Conservation (phyloP, 2,113 vertebrate species). For the Piprites chloris region DNA sequence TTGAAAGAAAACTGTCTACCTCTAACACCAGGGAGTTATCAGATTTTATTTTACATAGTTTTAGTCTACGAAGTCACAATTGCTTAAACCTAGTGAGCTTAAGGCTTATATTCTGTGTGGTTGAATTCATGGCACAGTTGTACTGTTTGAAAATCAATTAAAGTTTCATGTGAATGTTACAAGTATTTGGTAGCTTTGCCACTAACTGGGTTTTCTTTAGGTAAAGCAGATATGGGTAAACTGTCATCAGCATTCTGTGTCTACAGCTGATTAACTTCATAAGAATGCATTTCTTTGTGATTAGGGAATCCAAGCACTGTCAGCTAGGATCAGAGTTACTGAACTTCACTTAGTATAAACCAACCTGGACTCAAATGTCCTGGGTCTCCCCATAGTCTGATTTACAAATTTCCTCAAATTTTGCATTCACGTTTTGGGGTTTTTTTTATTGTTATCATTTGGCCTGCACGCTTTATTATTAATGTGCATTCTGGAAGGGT, state of each 20-base stretch:
- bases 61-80: slow-evolving; percentile 87
- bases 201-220: slow-evolving; percentile 85
- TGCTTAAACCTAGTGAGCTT: slow-evolving; percentile 87
- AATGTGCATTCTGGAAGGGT: slow-evolving; percentile 44
- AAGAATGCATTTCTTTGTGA: slow-evolving; percentile 78
- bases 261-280: slow-evolving; percentile 82
- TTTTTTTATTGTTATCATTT: not conserved
- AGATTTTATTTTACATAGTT: slow-evolving; percentile 87
- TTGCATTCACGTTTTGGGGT: slow-evolving; percentile 20
- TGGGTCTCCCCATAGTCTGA: slow-evolving; percentile 27
- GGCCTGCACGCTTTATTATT: slow-evolving; percentile 34
- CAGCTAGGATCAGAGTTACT: slow-evolving; percentile 74
- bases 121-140: slow-evolving; percentile 81
- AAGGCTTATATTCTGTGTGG: slow-evolving; percentile 84
- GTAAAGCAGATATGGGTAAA: slow-evolving; percentile 74
- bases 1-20: slow-evolving; percentile 98
- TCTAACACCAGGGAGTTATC: slow-evolving; percentile 93
- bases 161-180: slow-evolving; percentile 90
- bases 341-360: slow-evolving; percentile 65
- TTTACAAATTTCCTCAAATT: slow-evolving; percentile 60
- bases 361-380: slow-evolving; percentile 55
- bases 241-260: slow-evolving; percentile 78
- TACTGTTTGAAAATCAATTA: slow-evolving; percentile 86
- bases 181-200: slow-evolving; percentile 84
- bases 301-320: slow-evolving; percentile 72